Percentiles rank a stretch among this genome's conserved stretches.
Conservation (phyloP, 2,113 vertebrate genomes). For the Tiliqua scincoides region DNA sequence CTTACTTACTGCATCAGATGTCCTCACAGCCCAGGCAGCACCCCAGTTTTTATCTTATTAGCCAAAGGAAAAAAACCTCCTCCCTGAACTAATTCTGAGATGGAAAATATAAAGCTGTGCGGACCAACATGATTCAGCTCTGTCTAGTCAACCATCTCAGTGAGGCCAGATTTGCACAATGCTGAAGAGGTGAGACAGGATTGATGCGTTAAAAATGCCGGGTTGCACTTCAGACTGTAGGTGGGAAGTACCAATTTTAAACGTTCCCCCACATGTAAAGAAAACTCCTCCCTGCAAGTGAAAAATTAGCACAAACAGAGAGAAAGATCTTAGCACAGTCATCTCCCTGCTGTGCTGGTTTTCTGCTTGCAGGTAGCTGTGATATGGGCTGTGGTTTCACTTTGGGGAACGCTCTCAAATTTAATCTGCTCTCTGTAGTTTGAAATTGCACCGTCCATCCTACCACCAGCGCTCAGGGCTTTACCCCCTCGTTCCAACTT, state of each 20-base stretch:
- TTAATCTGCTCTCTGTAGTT: not conserved
- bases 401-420: not conserved
- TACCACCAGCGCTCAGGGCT: not conserved
- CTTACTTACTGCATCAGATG: no score
- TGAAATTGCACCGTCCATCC: not conserved
- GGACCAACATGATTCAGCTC: not conserved
- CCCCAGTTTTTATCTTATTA: no score
- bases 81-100: constrained; percentile 54
- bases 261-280: not conserved
- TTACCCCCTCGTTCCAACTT: not conserved
- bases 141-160: not conserved
- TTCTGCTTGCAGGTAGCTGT: not conserved
- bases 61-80: constrained; percentile 36
- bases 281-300: not conserved
- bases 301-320: not conserved
- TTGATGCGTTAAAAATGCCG: not conserved
- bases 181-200: not conserved
- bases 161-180: not conserved
- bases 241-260: not conserved
- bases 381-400: not conserved
- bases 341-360: no score
- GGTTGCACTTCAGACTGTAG: not conserved
- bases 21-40: no score
- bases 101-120: not conserved
- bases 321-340: not conserved